Evolutionary conservation across 1,140 invertebrate genomes (phyloP), one percentile per base, ranked within the genome.

Genomic region (Trichonephila inaurata): DNA sequence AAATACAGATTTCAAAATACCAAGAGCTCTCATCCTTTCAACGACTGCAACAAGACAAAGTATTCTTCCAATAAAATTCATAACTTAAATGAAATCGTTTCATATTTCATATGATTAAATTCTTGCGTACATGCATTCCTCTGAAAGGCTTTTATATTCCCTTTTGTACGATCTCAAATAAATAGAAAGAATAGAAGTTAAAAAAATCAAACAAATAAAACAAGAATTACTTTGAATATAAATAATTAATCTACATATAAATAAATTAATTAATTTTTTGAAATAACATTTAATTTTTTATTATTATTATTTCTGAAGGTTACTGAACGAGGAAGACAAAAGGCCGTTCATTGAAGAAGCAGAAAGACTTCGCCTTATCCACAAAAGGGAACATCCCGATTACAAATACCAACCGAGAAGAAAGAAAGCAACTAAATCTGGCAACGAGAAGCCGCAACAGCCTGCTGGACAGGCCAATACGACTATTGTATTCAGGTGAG

Each of bases 321-420:
- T 94, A 58, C 60, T 95, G 1, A 93, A 91, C 21, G 94, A 95
- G 51, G 94, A 95, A 77, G 95, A 95, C 60, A 95, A 95, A 94
- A 94, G 95, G n/a, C 96, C 96, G 7, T 97, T 97, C 94, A 96
- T 97, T 24, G 96, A 96, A 83, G 96, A 96, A 95, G 96, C 96
- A 0, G 96, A 97, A 90, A 95, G 96, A 62, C 95, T 97, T 1
- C 95, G 96, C 89, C 96, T 96, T 62, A 96, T 96, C 91, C 96
- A 97, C 95, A 96, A 96, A 95, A 96, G 95, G 87, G 96, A 96
- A 93, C 96, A 96, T 95, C 96, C 96, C 0, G 96, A 97, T 94
- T 97, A 97, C 88, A 95, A 94, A 92, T 95, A 95, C 28, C 94
- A 95, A 51, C 94, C 94, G 14, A 87, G 93, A 69, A 91, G 94